Evolutionary conservation across 2,888 invertebrate species (phyloP).

Genomic region (Nasonia oneida): DNA sequence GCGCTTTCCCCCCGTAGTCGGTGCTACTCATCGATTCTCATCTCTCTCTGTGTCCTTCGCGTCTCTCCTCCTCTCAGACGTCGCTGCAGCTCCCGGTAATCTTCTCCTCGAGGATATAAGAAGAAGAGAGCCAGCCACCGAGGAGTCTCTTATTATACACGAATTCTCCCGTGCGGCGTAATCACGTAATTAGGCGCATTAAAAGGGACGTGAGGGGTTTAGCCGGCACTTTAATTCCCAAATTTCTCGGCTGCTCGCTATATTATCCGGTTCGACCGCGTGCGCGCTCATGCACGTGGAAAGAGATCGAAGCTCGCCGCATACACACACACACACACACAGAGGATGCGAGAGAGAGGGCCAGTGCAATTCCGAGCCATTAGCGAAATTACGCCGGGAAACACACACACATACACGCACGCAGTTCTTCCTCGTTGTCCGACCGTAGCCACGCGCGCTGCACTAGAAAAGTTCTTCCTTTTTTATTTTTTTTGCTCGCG

Average conservation of each 20-base stretch:
- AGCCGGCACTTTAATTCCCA: conserved; percentile 75
- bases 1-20: not conserved
- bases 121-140: conserved; percentile 34
- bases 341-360: conserved; percentile 11
- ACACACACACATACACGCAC: conserved; percentile 46
- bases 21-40: conserved; percentile 56
- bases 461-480: conserved; percentile 48
- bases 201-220: conserved; percentile 67
- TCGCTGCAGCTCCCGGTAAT: not conserved
- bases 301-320: conserved; percentile 52
- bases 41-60: conserved; percentile 17
- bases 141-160: conserved; percentile 31
- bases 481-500: not conserved
- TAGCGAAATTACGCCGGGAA: conserved; percentile 75
- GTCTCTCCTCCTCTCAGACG: conserved; percentile 36
- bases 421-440: conserved; percentile 30
- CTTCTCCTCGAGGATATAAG: conserved; percentile 41
- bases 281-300: conserved; percentile 12
- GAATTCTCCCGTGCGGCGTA: conserved; percentile 53
- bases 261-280: conserved; percentile 60
- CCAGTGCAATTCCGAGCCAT: conserved; percentile 72
- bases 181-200: conserved; percentile 75
- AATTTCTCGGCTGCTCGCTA: conserved; percentile 73
- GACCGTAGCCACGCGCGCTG: not conserved
- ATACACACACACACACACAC: not conserved